Percentiles rank a stretch among this genome's conserved stretches.
Conservation (phyloP, 2,888 invertebrate species). For the Hermaeophaga mercurialis region DNA sequence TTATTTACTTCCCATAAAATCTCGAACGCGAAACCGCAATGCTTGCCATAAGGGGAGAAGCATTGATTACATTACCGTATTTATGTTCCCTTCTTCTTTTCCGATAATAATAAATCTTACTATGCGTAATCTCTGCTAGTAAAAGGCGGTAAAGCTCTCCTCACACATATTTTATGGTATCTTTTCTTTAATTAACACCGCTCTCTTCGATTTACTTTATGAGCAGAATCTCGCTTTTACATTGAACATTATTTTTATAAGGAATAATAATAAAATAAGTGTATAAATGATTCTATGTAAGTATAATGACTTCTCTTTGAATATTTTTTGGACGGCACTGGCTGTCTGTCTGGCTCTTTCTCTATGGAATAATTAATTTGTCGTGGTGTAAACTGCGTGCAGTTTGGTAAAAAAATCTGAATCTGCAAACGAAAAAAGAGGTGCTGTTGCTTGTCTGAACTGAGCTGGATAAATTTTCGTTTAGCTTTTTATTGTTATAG, state of each 20-base stretch:
- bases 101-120: constrained; percentile 7
- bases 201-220: neutral
- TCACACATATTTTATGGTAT: constrained; percentile 4
- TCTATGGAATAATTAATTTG: neutral
- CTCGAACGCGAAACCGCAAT: constrained; percentile 4
- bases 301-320: too few relatives aligned
- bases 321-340: too few relatives aligned
- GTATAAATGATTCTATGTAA: too few relatives aligned
- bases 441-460: neutral
- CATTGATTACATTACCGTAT: constrained; percentile 12
- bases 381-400: neutral
- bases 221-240: too few relatives aligned
- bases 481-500: neutral
- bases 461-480: neutral
- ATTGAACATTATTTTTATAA: too few relatives aligned
- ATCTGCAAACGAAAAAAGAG: neutral
- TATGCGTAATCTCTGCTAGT: constrained; percentile 5
- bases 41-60: constrained; percentile 5
- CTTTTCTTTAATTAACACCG: neutral
- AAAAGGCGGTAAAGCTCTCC: constrained; percentile 4
- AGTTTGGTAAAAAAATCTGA: neutral
- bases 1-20: constrained; percentile 1
- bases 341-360: neutral
- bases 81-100: constrained; percentile 6
- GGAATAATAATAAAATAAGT: too few relatives aligned